Conservation (phyloP, 2,113 vertebrate genomes). For the Rhinoptilus africanus region DNA sequence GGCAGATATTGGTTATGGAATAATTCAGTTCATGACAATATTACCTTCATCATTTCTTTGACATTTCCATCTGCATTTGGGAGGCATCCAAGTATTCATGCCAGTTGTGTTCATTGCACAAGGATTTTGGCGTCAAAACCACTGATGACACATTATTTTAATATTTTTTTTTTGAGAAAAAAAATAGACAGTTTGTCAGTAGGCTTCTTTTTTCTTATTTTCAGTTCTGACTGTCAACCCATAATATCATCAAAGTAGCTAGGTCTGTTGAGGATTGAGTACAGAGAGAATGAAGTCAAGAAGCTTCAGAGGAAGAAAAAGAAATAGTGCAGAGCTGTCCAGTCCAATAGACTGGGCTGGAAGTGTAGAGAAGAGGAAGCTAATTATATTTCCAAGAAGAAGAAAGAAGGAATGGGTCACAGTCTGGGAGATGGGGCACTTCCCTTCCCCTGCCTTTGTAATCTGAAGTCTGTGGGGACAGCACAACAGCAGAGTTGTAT, state of each 20-base stretch:
- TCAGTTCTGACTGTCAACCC: slow-evolving; percentile 53
- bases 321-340: background rate
- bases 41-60: slow-evolving; percentile 68
- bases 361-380: background rate
- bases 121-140: slow-evolving; percentile 59
- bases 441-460: background rate
- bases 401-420: background rate
- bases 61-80: slow-evolving; percentile 70
- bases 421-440: background rate
- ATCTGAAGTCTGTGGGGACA: background rate
- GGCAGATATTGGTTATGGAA: slow-evolving; percentile 39
- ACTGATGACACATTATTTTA: slow-evolving; percentile 44
- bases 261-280: slow-evolving; percentile 13
- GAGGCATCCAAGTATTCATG: slow-evolving; percentile 54
- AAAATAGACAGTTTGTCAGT: slow-evolving; percentile 26
- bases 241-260: slow-evolving; percentile 60
- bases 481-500: background rate
- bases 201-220: slow-evolving; percentile 31
- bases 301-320: slow-evolving; percentile 19
- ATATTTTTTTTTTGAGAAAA: background rate
- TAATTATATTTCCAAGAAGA: background rate
- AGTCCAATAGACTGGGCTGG: background rate
- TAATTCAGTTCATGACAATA: slow-evolving; percentile 60
- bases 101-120: slow-evolving; percentile 69
- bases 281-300: slow-evolving; percentile 27